Evolutionary conservation across 1,140 invertebrate species (phyloP).

Genomic region (Drosophila busckii): DNA sequence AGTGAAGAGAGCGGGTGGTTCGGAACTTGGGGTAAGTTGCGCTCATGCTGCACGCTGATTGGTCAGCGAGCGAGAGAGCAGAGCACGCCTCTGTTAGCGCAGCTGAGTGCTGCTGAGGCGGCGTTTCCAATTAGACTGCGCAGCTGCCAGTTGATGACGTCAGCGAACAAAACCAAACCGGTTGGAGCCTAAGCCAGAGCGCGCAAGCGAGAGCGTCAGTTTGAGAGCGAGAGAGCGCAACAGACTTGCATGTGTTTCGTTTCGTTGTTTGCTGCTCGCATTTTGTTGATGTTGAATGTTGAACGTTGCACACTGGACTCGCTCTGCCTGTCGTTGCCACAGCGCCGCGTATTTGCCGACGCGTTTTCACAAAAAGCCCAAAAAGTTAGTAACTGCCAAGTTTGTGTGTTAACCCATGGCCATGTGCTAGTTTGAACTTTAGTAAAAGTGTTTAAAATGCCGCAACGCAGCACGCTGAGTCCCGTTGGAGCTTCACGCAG

Average conservation of each 20-base stretch:
- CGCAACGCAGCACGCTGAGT: constrained; percentile 58
- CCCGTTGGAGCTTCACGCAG: constrained; percentile 31
- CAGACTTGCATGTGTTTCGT: too few species aligned
- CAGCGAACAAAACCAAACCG: constrained; percentile 45
- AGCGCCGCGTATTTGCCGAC: constrained; percentile 57
- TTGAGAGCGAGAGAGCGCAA: background rate
- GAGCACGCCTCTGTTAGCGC: constrained; percentile 35
- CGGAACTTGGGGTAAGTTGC: constrained; percentile 12
- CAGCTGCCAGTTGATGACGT: constrained; percentile 61
- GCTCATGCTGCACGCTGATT: constrained; percentile 21
- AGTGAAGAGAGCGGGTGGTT: background rate
- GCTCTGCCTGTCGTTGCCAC: constrained; percentile 33
- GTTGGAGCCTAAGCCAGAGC: constrained; percentile 10
- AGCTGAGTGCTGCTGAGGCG: constrained; percentile 26
- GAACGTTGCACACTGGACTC: constrained; percentile 60
- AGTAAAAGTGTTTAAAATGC: too few species aligned
- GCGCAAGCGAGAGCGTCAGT: background rate
- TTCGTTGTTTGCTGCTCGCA: background rate
- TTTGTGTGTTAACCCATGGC: too few species aligned
- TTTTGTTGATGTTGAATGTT: constrained; percentile 58
- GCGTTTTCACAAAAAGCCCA: constrained; percentile 41
- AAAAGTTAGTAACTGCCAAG: background rate
- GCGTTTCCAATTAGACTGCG: constrained; percentile 52
- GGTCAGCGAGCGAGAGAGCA: constrained; percentile 4
- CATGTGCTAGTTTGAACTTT: too few species aligned